These are phyloP conservation scores for Hippolais icterina DNA, from an alignment of 2,113 vertebrate genomes.

Conservation along the genomic window DNA sequence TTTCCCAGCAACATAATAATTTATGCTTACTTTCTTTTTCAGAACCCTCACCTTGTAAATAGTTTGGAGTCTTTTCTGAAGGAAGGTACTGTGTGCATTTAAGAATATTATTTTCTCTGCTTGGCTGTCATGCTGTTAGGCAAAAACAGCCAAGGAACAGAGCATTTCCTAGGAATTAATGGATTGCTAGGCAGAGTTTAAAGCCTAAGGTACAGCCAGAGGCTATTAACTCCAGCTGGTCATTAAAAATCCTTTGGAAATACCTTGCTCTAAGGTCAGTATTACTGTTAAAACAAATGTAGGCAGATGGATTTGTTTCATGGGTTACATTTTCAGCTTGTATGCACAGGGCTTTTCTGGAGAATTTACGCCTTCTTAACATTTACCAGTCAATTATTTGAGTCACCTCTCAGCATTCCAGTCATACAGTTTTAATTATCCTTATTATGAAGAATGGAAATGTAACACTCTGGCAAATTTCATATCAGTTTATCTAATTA, in stretches of 20 bases:
- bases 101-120: constrained; percentile 10
- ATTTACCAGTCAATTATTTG: constrained; percentile 7
- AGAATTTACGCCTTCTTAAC: constrained; percentile 37
- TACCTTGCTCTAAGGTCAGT: constrained; percentile 30
- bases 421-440: constrained; percentile 6
- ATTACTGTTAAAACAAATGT: constrained; percentile 52
- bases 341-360: constrained; percentile 29
- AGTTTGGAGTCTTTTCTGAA: not conserved
- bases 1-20: not conserved
- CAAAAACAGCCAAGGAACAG: constrained; percentile 42
- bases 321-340: constrained; percentile 41
- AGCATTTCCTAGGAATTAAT: constrained; percentile 62
- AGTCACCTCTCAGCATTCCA: not conserved
- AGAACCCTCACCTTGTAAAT: not conserved
- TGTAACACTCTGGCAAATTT: not conserved
- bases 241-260: constrained; percentile 65
- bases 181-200: constrained; percentile 35
- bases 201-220: constrained; percentile 38
- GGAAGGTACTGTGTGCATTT: not conserved
- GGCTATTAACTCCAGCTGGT: constrained; percentile 60
- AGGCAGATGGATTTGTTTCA: constrained; percentile 54
- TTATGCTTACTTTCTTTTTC: not conserved
- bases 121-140: constrained; percentile 26
- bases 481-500: not conserved
- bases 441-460: not conserved